A percentile compares a stretch with the other conserved stretches of the same genome.
Conservation (phyloP, 2,797 vertebrate species). For the Lerista edwardsae region DNA sequence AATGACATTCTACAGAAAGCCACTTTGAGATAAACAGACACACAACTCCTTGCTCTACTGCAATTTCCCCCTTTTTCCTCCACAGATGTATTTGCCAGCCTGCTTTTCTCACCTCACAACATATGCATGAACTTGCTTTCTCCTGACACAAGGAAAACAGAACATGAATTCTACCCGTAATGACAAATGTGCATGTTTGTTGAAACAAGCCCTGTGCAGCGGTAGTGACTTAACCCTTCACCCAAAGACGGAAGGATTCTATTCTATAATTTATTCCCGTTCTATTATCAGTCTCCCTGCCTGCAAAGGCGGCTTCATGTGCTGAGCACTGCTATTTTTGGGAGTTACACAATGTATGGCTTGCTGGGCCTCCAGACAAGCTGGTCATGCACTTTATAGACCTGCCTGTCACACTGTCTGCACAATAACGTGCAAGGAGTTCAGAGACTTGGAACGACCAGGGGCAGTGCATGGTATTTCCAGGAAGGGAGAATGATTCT, state of each 20-base stretch:
- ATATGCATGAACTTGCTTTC: background rate
- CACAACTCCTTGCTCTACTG: background rate
- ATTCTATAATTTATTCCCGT: background rate
- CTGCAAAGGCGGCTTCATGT: background rate
- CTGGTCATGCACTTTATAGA: conserved; percentile 21
- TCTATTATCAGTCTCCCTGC: background rate
- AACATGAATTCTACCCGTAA: background rate
- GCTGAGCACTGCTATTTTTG: conserved; percentile 5
- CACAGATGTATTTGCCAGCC: background rate
- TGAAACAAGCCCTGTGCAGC: background rate
- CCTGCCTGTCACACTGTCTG: conserved; percentile 14
- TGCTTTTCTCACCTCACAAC: background rate
- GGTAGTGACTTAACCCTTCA: background rate
- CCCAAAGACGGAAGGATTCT: background rate
- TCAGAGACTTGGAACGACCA: background rate
- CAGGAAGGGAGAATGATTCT: background rate
- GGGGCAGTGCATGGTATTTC: background rate
- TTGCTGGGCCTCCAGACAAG: conserved; percentile 22
- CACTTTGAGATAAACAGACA: background rate
- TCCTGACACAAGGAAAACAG: background rate
- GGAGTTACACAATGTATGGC: conserved; percentile 4
- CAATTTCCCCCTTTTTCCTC: background rate
- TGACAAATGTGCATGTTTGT: background rate
- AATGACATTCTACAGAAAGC: background rate
- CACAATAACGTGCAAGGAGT: background rate